Evolutionary conservation across 2,888 invertebrate genomes (phyloP).

Genomic region (Drosophila rubida): DNA sequence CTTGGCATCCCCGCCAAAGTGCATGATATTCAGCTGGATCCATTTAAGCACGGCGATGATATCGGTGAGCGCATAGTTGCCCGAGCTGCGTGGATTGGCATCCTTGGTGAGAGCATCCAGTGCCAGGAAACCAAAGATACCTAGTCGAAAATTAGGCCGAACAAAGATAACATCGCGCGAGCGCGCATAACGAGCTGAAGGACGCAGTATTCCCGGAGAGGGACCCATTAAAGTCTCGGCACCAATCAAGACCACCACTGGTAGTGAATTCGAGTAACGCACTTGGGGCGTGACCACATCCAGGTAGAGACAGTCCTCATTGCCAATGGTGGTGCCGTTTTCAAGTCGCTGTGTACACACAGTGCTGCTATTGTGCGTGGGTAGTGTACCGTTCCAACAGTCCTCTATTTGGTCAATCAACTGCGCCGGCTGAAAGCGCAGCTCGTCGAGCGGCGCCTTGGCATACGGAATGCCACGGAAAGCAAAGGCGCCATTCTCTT

Average conservation of each 20-base stretch:
- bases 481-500: constrained; percentile 91
- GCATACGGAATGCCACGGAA: constrained; percentile 94
- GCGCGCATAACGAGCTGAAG: constrained; percentile 91
- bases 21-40: constrained; percentile 92
- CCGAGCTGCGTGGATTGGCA: constrained; percentile 90
- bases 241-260: constrained; percentile 93
- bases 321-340: constrained; percentile 88
- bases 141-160: constrained; percentile 93
- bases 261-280: constrained; percentile 91
- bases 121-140: constrained; percentile 93
- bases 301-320: constrained; percentile 93
- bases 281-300: constrained; percentile 94
- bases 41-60: constrained; percentile 91
- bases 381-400: constrained; percentile 92
- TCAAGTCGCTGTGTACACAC: constrained; percentile 90
- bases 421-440: constrained; percentile 90
- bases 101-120: constrained; percentile 89
- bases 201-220: constrained; percentile 89
- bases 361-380: constrained; percentile 88
- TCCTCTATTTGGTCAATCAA: constrained; percentile 88
- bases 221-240: constrained; percentile 91
- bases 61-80: constrained; percentile 94
- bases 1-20: constrained; percentile 92
- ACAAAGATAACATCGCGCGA: constrained; percentile 94
- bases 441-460: constrained; percentile 88